Conservation (phyloP, 2,113 vertebrate species). For the Gobiocypris rarus region DNA sequence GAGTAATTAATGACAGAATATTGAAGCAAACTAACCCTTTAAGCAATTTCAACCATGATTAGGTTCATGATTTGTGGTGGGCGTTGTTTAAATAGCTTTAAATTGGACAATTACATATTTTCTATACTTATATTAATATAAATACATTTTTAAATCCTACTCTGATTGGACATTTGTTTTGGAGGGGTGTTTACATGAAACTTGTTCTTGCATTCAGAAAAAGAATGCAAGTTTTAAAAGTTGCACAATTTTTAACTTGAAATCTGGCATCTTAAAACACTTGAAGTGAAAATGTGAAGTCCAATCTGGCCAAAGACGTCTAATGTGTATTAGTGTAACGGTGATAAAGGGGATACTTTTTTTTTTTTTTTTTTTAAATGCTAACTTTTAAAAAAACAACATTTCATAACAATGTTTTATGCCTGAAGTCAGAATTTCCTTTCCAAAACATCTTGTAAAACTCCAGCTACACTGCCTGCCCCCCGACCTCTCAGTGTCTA, state of each 20-base stretch:
- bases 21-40: background rate
- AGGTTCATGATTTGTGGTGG: background rate
- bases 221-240: too few relatives aligned
- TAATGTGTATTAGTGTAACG: background rate
- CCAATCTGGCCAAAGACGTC: background rate
- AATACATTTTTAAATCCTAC: background rate
- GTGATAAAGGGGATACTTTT: background rate
- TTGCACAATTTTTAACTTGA: background rate
- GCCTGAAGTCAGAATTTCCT: slow-evolving; percentile 32
- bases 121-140: background rate
- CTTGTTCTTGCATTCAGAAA: too few relatives aligned
- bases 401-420: background rate
- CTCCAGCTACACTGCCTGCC: background rate
- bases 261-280: background rate
- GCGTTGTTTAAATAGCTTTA: background rate
- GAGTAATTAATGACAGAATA: too few relatives aligned
- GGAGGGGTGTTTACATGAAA: too few relatives aligned
- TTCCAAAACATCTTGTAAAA: slow-evolving; percentile 51
- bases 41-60: background rate
- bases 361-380: too few relatives aligned
- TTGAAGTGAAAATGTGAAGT: too few relatives aligned
- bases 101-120: background rate
- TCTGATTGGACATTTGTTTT: too few relatives aligned
- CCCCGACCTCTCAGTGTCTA: background rate
- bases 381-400: too few relatives aligned